Percentiles rank a stretch among this genome's conserved stretches.
phyloP scores from a whole-genome alignment of 1,140 invertebrate species.

The Sycophaga agraensis region DNA sequence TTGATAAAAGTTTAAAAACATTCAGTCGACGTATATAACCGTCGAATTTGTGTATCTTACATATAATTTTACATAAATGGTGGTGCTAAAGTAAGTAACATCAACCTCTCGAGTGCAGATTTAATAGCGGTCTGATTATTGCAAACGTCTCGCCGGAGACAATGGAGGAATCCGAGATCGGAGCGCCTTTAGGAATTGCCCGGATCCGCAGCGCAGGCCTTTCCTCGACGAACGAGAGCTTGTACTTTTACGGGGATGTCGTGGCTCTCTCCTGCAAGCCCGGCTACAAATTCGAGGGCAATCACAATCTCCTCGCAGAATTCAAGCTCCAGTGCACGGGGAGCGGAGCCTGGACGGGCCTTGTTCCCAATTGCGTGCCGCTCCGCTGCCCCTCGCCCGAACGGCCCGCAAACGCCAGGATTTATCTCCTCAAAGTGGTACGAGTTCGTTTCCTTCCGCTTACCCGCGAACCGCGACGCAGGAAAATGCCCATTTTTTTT shows the following conservation, averaged over 20 bases:
- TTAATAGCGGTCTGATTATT: not conserved
- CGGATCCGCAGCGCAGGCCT: too few species aligned
- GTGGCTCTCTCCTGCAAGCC: conserved; percentile 35
- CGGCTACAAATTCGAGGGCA: conserved; percentile 39
- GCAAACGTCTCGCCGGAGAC: not conserved
- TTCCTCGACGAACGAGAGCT: not conserved
- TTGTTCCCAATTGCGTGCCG: conserved; percentile 38
- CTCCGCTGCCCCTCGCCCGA: conserved; percentile 34
- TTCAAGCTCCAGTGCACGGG: conserved; percentile 45
- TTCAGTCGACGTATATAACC: too few species aligned
- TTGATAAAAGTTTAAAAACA: too few species aligned
- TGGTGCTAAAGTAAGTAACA: not conserved
- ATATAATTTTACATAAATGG: too few species aligned
- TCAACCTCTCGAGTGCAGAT: not conserved
- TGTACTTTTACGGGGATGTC: conserved; percentile 36
- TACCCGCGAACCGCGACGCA: too few species aligned
- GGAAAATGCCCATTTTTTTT: too few species aligned
- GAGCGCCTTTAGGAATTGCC: not conserved
- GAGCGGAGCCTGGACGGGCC: conserved; percentile 47
- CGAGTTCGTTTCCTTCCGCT: too few species aligned
- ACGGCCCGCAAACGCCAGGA: conserved; percentile 29
- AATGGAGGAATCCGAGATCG: not conserved
- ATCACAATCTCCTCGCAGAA: conserved; percentile 33
- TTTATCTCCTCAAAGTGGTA: conserved; percentile 19
- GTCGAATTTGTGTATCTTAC: too few species aligned